Evolutionary conservation across 2,888 invertebrate genomes (phyloP), one percentile per base, ranked within the genome.

Genomic region (Xestoiulus laeticollis): DNA sequence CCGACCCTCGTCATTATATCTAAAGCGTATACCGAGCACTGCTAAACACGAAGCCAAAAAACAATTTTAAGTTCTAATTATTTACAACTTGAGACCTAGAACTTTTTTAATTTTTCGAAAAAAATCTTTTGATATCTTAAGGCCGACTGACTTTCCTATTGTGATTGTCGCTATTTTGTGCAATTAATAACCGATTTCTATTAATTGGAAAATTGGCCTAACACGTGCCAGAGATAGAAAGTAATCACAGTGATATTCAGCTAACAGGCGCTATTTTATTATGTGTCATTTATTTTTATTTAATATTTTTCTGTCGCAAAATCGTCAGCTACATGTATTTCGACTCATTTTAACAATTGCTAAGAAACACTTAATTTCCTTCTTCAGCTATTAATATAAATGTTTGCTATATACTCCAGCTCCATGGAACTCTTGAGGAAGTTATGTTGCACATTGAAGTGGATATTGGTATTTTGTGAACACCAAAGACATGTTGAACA

Each of bases 11-110:
- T n/a, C 68, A 68, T 68, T 68, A 26, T 59, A 68, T 68, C 68
- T 68, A 68, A 44, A 68, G 26, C 68, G 68, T 68, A 68, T 68
- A 68, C 68, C 68, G 68, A 68, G 68, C 68, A 68, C 26, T 68
- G 22, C 68, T 26, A 68, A 68, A 26, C 12, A 10, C 26, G 68
- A 68, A 68, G 26, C 68, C 68, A 68, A 68, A 68, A 44, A 68
- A 68, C 5, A 10, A 68, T 8, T 22, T 68, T 68, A 68, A 68
- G 68, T 68, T 68, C 68, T 68, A 68, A n/a, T 68, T 68, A 68
- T 68, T 68, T 68, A 68, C 68, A 68, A 19, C 26, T 68, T 68
- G 26, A 68, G 26, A 68, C 26, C 68, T 68, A 68, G 68, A 26
- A 68, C 68, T 68, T 68, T 68, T 68, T 26, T 68, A 26, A 68